A percentile compares a stretch with the other conserved stretches of the same genome.
These are phyloP conservation scores for Ormyrus labotus DNA, from an alignment of 2,888 invertebrate species.

Conservation along the genomic window DNA sequence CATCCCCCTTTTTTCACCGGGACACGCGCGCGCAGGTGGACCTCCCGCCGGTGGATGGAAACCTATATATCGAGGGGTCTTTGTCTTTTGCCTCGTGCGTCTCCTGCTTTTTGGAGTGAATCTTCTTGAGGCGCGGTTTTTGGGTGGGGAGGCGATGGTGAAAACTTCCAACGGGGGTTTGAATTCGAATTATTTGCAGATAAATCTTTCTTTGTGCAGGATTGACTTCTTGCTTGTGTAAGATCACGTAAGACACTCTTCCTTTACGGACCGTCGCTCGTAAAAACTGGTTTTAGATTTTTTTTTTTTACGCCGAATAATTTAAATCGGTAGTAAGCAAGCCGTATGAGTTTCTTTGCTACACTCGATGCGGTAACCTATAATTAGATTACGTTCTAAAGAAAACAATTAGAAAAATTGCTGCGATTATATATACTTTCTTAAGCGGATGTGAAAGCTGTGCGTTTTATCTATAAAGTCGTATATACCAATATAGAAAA, in stretches of 20 bases:
- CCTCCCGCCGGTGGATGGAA: conserved; percentile 25
- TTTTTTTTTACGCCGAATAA: neutral
- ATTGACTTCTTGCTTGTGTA: too few species aligned
- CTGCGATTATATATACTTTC: conserved; percentile 16
- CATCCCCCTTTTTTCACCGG: neutral
- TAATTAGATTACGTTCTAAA: conserved; percentile 13
- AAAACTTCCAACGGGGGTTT: too few species aligned
- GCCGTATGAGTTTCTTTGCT: neutral
- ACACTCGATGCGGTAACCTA: neutral
- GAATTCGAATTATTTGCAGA: too few species aligned
- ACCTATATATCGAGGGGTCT: too few species aligned
- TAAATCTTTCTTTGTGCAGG: too few species aligned
- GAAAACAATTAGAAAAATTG: conserved; percentile 29
- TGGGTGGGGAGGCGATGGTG: too few species aligned
- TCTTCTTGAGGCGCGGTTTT: too few species aligned
- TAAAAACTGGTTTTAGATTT: neutral
- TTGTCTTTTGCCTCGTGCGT: too few species aligned
- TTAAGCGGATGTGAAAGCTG: conserved; percentile 34
- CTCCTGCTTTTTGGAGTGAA: too few species aligned
- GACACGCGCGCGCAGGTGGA: conserved; percentile 34
- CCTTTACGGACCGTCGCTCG: neutral
- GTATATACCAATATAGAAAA: too few species aligned
- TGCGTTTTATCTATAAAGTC: neutral
- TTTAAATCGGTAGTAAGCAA: neutral
- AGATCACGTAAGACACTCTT: too few species aligned